Evolutionary conservation across 1,140 invertebrate species (phyloP).

Genomic region (Sitobion miscanthi): DNA sequence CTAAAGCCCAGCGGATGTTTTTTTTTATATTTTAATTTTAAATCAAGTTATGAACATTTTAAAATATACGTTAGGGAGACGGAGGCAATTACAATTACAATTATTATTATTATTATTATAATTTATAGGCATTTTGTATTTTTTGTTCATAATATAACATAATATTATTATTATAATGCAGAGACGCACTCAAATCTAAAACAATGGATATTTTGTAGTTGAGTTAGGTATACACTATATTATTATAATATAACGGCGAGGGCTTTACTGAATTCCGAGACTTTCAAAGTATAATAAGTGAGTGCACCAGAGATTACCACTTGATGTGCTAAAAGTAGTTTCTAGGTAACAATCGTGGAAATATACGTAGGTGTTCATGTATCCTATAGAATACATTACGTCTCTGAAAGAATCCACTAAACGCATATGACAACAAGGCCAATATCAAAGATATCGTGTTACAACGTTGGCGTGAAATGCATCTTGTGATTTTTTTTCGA

Average conservation of each 20-base stretch:
- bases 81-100: too few species aligned
- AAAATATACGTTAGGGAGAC: too few species aligned
- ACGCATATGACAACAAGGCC: neutral
- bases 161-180: neutral
- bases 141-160: neutral
- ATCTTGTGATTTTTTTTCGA: neutral
- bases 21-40: too few species aligned
- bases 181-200: neutral
- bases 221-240: neutral
- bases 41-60: too few species aligned
- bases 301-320: neutral
- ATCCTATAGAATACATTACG: neutral
- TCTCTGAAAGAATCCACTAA: neutral
- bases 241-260: neutral
- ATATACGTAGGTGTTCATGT: neutral
- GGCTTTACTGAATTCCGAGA: neutral
- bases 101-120: neutral
- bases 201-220: neutral
- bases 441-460: slow-evolving; percentile 9
- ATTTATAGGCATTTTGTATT: neutral
- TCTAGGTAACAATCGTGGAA: neutral
- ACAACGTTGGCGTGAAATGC: neutral
- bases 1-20: too few species aligned
- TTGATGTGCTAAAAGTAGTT: slow-evolving; percentile 7
- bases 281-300: neutral